phyloP scores from a whole-genome alignment of 1,140 invertebrate genomes.

The Drosophila suzukii region DNA sequence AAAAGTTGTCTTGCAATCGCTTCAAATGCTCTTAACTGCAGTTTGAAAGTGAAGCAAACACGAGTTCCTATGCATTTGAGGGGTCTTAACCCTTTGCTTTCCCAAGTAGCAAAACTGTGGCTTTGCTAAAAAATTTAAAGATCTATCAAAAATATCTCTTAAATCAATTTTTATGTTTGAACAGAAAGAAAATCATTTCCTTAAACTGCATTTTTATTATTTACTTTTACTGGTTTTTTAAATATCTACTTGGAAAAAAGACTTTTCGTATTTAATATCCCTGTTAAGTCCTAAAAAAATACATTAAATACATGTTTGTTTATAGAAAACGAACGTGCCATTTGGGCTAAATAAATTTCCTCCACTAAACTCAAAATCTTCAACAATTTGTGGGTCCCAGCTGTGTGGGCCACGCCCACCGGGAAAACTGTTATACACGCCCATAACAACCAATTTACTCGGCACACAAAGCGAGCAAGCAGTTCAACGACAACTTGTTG shows the following conservation, averaged over 20 bases:
- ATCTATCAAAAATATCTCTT: too few relatives aligned
- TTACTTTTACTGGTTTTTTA: too few relatives aligned
- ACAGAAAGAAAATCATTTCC: too few relatives aligned
- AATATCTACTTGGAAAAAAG: too few relatives aligned
- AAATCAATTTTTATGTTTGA: too few relatives aligned
- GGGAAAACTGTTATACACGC: constrained; percentile 20
- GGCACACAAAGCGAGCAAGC: not conserved
- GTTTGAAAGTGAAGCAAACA: constrained; percentile 18
- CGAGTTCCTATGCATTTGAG: not conserved
- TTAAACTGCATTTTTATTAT: too few relatives aligned
- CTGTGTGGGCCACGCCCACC: constrained; percentile 17
- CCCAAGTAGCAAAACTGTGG: not conserved
- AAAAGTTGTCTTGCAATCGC: constrained; percentile 15
- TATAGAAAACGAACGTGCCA: not conserved
- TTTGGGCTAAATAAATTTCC: not conserved
- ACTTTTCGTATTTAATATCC: not conserved
- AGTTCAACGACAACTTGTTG: constrained; percentile 26
- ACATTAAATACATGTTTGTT: not conserved
- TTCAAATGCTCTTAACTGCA: constrained; percentile 11
- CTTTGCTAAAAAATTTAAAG: not conserved
- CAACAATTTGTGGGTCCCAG: constrained; percentile 6
- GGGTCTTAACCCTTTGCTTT: not conserved
- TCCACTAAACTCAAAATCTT: not conserved
- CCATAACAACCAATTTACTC: not conserved
- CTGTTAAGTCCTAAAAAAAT: not conserved